These are phyloP conservation scores for Rhinolophus ferrumequinum DNA, from an alignment of 2,113 vertebrate genomes.

Conservation along the genomic window DNA sequence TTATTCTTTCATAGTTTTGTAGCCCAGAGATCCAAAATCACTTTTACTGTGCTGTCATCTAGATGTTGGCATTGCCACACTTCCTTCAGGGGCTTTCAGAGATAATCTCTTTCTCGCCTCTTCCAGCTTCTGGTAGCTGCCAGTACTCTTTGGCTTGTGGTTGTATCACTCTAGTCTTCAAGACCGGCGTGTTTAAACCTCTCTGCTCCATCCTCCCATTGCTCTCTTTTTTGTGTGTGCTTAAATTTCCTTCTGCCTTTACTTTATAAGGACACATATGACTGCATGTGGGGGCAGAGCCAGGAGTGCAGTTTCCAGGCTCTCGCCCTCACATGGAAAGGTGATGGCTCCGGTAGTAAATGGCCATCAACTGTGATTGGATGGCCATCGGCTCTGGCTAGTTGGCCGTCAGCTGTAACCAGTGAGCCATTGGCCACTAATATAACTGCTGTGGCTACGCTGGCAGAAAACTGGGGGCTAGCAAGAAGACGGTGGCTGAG, in stretches of 20 bases:
- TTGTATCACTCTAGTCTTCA: not conserved
- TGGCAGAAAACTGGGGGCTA: no score
- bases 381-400: no score
- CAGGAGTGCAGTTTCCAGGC: no score
- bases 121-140: not conserved
- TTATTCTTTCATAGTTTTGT: not conserved
- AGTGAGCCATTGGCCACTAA: no score
- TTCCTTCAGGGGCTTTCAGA: not conserved
- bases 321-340: no score
- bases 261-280: not conserved
- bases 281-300: not conserved
- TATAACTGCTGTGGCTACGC: no score
- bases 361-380: no score
- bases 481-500: no score
- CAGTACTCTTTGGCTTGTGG: not conserved
- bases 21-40: not conserved
- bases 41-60: not conserved
- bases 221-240: not conserved
- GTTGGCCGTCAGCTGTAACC: no score
- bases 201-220: not conserved
- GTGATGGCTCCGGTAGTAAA: no score
- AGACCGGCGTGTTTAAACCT: not conserved
- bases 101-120: not conserved
- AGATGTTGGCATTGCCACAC: rapidly evolving
- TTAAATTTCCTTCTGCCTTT: not conserved